These are phyloP conservation scores for Furnarius figulus DNA, from an alignment of 2,113 vertebrate species.

Conservation along the genomic window DNA sequence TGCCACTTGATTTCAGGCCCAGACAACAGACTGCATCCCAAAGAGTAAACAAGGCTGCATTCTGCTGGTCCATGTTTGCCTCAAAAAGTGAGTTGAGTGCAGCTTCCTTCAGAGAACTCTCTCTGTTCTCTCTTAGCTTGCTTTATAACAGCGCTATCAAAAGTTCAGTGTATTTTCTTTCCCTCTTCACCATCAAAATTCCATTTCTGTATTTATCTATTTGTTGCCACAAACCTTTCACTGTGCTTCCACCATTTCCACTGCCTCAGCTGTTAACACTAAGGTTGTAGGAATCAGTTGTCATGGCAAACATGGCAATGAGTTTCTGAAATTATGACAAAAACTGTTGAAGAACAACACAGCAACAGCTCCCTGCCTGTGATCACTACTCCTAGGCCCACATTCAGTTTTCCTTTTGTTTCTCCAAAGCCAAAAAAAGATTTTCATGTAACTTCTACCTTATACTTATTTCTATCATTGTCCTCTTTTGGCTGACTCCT, in stretches of 20 bases:
- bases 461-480: neutral
- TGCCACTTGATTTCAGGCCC: neutral
- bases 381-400: neutral
- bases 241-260: neutral
- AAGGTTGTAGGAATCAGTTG: fast-evolving
- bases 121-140: neutral
- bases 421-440: neutral
- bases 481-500: neutral
- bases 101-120: neutral
- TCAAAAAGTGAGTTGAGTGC: neutral
- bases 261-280: neutral
- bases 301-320: neutral
- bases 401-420: neutral
- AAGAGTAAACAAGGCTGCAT: neutral
- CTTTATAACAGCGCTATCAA: neutral
- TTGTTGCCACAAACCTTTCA: neutral
- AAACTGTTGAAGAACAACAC: neutral
- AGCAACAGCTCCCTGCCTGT: neutral
- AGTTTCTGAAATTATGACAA: neutral
- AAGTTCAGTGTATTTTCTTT: neutral
- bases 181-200: neutral
- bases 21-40: neutral
- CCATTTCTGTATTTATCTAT: neutral
- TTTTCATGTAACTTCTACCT: neutral
- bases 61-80: neutral